A percentile compares a stretch with the other conserved stretches of the same genome.
Evolutionary conservation across 1,140 invertebrate species (phyloP).

Genomic region (Drosophila seguyi): DNA sequence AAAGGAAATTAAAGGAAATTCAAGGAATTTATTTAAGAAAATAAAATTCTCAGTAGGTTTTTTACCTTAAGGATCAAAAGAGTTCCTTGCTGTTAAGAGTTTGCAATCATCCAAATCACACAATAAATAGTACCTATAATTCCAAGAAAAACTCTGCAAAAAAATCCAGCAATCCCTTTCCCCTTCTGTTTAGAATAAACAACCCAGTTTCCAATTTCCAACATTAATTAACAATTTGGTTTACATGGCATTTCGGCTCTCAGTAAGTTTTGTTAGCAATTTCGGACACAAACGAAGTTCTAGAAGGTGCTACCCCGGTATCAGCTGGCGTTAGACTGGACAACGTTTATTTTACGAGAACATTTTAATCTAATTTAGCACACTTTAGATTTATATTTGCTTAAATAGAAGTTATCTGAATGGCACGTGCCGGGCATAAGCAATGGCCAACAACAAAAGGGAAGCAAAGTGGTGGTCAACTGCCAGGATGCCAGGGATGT

Average conservation of each 20-base stretch:
- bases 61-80: background rate
- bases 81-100: background rate
- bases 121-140: background rate
- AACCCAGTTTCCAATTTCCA: constrained; percentile 48
- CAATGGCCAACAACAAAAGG: constrained; percentile 40
- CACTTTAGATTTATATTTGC: constrained; percentile 84
- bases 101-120: background rate
- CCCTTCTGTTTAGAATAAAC: constrained; percentile 23
- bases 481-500: constrained; percentile 6
- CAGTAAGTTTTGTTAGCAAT: constrained; percentile 40
- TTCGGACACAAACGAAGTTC: constrained; percentile 7
- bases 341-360: constrained; percentile 75
- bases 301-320: constrained; percentile 7
- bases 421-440: constrained; percentile 72
- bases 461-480: constrained; percentile 33
- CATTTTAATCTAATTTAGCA: constrained; percentile 84
- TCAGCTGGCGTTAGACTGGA: constrained; percentile 18
- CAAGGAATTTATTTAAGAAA: no score
- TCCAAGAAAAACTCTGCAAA: background rate
- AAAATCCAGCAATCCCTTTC: background rate
- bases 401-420: constrained; percentile 82
- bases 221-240: constrained; percentile 66
- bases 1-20: background rate
- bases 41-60: background rate
- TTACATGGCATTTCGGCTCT: constrained; percentile 5